Percentiles rank a stretch among this genome's conserved stretches.
phyloP scores from a whole-genome alignment of 2,113 vertebrate species.

The Hippocampus mohnikei region DNA sequence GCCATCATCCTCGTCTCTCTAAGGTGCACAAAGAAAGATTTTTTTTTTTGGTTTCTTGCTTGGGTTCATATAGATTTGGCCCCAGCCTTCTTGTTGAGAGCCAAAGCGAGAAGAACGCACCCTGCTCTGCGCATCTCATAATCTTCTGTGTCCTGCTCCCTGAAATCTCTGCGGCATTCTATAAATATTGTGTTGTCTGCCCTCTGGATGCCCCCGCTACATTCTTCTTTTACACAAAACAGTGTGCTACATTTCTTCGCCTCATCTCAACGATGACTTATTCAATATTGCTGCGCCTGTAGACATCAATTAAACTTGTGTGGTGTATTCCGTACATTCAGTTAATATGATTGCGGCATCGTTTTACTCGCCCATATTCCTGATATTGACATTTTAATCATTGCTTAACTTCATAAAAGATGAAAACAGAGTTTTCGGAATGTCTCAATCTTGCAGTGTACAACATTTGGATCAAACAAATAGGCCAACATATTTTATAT shows the following conservation, averaged over 20 bases:
- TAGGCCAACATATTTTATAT: conserved; percentile 17
- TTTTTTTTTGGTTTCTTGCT: background rate
- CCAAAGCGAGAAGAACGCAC: conserved; percentile 1
- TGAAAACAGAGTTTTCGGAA: conserved; percentile 6
- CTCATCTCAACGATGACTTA: background rate
- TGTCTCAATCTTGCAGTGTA: conserved; percentile 4
- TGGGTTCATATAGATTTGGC: conserved; percentile 21
- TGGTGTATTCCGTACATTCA: background rate
- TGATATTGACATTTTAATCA: background rate
- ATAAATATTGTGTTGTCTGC: conserved; percentile 21
- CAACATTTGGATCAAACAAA: conserved; percentile 8
- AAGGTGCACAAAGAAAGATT: conserved; percentile 30
- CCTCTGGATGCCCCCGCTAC: conserved; percentile 6
- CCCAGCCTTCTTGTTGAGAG: conserved; percentile 8
- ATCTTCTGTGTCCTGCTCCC: conserved; percentile 11
- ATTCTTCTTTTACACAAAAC: conserved; percentile 16
- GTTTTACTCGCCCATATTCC: background rate
- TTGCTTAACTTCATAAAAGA: too few species aligned
- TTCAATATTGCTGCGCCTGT: background rate
- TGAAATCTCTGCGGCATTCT: conserved; percentile 12
- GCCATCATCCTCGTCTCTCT: conserved; percentile 24
- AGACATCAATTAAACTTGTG: background rate
- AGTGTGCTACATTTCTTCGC: conserved; percentile 1
- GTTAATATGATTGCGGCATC: background rate
- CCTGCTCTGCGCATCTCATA: conserved; percentile 16